phyloP scores from a whole-genome alignment of 2,113 vertebrate genomes.

The Cichladusa arquata region DNA sequence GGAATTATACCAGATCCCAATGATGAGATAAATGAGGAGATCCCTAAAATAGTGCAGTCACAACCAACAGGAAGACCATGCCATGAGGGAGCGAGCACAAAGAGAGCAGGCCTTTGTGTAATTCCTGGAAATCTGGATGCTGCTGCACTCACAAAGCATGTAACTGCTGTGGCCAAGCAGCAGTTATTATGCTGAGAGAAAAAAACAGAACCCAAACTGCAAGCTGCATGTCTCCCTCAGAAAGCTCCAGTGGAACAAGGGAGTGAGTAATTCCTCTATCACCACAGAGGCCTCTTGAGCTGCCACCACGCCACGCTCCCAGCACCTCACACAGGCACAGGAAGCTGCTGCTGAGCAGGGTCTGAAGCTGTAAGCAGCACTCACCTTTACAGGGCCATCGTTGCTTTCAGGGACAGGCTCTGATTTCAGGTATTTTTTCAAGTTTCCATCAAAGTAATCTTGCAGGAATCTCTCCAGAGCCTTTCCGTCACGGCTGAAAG shows the following conservation, averaged over 20 bases:
- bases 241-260: not conserved
- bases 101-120: not conserved
- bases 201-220: not conserved
- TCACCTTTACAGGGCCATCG: constrained; percentile 94
- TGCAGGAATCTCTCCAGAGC: constrained; percentile 92
- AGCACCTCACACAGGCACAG: accelerated
- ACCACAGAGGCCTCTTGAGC: not conserved
- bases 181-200: not conserved
- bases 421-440: constrained; percentile 95
- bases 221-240: not conserved
- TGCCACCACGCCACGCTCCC: not conserved
- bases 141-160: not conserved
- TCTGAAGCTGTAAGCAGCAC: not conserved
- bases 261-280: not conserved
- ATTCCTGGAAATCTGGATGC: not conserved
- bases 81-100: not conserved
- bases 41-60: not conserved
- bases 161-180: not conserved
- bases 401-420: constrained; percentile 92
- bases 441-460: constrained; percentile 88
- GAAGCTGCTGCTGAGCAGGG: not conserved
- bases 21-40: accelerated
- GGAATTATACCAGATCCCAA: not conserved
- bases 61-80: not conserved
- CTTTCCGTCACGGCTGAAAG: constrained; percentile 89